Evolutionary conservation across 1,140 invertebrate genomes (phyloP).

Genomic region (Drosophila neocordata): DNA sequence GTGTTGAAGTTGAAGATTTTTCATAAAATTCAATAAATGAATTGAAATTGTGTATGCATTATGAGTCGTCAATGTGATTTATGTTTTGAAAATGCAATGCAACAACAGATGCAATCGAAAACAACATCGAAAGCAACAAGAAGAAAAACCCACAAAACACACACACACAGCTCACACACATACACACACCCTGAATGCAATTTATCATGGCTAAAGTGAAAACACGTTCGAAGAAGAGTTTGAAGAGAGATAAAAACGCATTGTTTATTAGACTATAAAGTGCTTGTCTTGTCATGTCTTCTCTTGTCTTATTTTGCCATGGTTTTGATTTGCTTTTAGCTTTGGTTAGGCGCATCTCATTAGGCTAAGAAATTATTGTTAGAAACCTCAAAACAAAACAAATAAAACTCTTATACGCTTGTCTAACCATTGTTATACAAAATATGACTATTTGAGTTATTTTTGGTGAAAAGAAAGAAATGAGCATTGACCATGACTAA

Average conservation of each 20-base stretch:
- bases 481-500: conserved; percentile 55
- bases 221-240: conserved; percentile 48
- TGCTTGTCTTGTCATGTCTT: conserved; percentile 13
- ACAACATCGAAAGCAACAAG: conserved; percentile 38
- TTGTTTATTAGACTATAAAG: conserved; percentile 76
- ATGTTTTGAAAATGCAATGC: conserved; percentile 67
- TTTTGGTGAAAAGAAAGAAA: conserved; percentile 53
- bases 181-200: conserved; percentile 55
- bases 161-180: conserved; percentile 19
- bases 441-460: conserved; percentile 40
- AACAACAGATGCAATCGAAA: conserved; percentile 61
- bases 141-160: conserved; percentile 29
- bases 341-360: conserved; percentile 47
- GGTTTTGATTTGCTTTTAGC: conserved; percentile 1
- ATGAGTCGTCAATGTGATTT: conserved; percentile 70
- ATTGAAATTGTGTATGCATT: conserved; percentile 49
- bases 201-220: conserved; percentile 75
- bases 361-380: conserved; percentile 53
- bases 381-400: neutral
- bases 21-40: conserved; percentile 66
- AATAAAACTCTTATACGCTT: too few relatives aligned
- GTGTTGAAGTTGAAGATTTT: conserved; percentile 35
- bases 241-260: conserved; percentile 41
- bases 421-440: too few relatives aligned
- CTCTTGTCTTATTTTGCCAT: conserved; percentile 18